Percentiles rank a stretch among this genome's conserved stretches.
Conservation (phyloP, 1,140 invertebrate genomes). For the Philaenus spumarius region DNA sequence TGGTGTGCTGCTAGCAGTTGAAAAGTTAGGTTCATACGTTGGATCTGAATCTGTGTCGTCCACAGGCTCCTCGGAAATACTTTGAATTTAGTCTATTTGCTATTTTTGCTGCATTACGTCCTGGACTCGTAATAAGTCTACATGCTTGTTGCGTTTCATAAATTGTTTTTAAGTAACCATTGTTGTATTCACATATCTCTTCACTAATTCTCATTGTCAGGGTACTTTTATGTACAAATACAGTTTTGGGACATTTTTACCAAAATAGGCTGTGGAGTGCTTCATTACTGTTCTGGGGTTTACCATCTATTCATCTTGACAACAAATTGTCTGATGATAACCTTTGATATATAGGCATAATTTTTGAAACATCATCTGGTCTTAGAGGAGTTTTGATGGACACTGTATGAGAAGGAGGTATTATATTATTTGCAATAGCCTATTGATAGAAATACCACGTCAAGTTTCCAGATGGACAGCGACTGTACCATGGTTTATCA, state of each 20-base stretch:
- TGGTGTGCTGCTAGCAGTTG: no score
- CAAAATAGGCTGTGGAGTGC: background rate
- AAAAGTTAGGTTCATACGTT: no score
- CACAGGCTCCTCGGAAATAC: no score
- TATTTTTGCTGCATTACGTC: background rate
- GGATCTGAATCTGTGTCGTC: no score
- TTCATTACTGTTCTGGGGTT: background rate
- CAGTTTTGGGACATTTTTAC: background rate
- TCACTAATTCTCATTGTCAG: background rate
- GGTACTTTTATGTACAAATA: background rate
- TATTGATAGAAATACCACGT: background rate
- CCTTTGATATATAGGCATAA: background rate
- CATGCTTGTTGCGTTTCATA: background rate
- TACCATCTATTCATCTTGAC: background rate
- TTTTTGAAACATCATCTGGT: background rate
- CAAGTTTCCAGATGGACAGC: background rate
- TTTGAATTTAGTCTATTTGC: no score
- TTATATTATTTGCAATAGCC: background rate
- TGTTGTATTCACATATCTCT: background rate
- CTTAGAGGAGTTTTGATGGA: background rate
- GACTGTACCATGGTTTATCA: background rate
- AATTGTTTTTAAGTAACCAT: background rate
- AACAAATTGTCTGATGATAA: background rate
- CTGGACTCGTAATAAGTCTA: background rate
- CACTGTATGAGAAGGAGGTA: background rate